Percentiles rank a stretch among this genome's conserved stretches.
Conservation (phyloP, 2,113 vertebrate genomes). For the Tragelaphus imberbis region DNA sequence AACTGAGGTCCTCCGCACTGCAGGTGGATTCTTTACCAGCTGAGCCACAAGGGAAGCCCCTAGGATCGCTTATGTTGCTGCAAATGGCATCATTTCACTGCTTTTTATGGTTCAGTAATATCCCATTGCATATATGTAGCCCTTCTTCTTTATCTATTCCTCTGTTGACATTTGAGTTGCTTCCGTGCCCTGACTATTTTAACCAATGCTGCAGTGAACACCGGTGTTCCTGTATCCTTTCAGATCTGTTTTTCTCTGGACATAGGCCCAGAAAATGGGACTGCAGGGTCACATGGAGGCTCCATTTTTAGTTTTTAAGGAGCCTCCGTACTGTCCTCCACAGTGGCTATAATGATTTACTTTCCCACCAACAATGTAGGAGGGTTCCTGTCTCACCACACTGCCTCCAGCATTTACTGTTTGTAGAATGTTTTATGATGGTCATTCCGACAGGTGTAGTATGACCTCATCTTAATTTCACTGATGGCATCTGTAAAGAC, state of each 20-base stretch:
- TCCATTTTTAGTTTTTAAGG: not conserved
- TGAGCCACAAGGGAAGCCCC: not conserved
- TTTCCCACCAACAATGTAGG: not conserved
- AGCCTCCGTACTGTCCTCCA: not conserved
- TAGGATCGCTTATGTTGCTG: not conserved
- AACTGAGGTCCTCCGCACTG: fast-evolving
- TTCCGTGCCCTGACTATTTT: not conserved
- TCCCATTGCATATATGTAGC: not conserved
- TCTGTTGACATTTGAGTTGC: not conserved
- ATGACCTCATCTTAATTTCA: not conserved
- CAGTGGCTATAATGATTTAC: not conserved
- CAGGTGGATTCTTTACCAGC: not conserved
- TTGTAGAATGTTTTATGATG: not conserved
- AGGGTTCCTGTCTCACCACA: not conserved
- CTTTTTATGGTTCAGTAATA: not conserved
- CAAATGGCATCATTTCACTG: not conserved
- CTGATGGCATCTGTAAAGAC: not conserved
- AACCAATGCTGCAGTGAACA: not conserved
- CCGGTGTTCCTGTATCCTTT: not conserved
- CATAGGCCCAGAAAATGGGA: not conserved
- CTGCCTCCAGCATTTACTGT: not conserved
- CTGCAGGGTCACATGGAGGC: not conserved
- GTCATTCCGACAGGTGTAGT: not conserved
- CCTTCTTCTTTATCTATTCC: not conserved
- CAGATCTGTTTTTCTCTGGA: not conserved